phyloP scores from a whole-genome alignment of 2,113 vertebrate genomes.

The Trochalopteron elliotii region DNA sequence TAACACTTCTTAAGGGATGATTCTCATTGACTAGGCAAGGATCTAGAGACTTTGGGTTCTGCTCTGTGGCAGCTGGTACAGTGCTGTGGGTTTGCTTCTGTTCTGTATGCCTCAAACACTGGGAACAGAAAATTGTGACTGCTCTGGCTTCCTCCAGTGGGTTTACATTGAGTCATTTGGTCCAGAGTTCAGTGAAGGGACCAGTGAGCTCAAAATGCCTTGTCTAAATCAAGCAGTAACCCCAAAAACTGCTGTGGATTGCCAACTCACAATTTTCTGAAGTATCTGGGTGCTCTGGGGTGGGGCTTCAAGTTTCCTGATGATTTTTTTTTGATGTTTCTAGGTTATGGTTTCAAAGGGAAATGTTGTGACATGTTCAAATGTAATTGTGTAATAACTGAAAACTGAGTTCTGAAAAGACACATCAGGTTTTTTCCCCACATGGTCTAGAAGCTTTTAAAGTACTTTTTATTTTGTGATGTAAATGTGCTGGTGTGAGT shows the following conservation, averaged over 20 bases:
- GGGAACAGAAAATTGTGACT: slow-evolving; percentile 66
- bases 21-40: slow-evolving; percentile 35
- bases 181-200: not conserved
- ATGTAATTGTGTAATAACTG: not conserved
- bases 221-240: not conserved
- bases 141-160: slow-evolving; percentile 31
- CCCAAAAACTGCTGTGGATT: not conserved
- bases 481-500: not conserved
- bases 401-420: not conserved
- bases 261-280: slow-evolving; percentile 54
- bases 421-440: not conserved
- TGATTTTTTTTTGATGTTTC: not conserved
- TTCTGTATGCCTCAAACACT: slow-evolving; percentile 56
- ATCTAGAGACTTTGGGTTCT: slow-evolving; percentile 61
- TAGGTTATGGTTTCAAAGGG: slow-evolving; percentile 32
- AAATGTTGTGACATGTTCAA: slow-evolving; percentile 32
- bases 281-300: not conserved
- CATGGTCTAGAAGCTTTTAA: not conserved
- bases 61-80: slow-evolving; percentile 38
- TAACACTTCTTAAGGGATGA: slow-evolving; percentile 77
- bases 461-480: not conserved
- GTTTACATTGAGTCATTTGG: not conserved
- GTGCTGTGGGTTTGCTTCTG: slow-evolving; percentile 66
- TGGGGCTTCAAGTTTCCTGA: slow-evolving; percentile 22
- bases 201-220: not conserved